Base-by-base conservation (phyloP, 2,113 vertebrate species). In the Silurus asotus region DNA sequence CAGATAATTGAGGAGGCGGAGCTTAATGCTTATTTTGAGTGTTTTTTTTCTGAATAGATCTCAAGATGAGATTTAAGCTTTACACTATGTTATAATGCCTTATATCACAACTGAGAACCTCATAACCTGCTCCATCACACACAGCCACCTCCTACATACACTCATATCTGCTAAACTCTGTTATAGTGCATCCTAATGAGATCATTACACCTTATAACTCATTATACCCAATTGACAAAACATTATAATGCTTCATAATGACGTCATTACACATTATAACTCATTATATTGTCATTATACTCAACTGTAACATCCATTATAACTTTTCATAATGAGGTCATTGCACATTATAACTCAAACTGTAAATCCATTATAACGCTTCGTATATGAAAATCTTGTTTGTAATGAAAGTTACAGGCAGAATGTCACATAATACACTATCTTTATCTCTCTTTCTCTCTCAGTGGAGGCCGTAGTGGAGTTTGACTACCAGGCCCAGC, bases 401-500 rank as follows among this genome's bases (percentile, higher is more conserved):
- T 0, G 37, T 37, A 37, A 37, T 37, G 2, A 2, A 37, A 37
- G 37, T 37, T 37, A 37, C 37, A 37, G 1, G 37, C 37, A 37
- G 37, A 37, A 37, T 37, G 37, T 37, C 13, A 6, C 28, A 28
- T 37, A 28, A 69, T 37, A 37, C 13, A 69, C 25, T 37, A 6
- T 69, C 25, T 5, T 25, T 25, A 48, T 76, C 10, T 55, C 49
- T 76, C 2, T 55, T 48, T 69, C 67, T 77, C 83, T 82, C 84
- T 51, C 83, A 97, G 98, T 99, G 97, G 98, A 99, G 94, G 98
- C 97, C 90, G 96, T 99, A 95, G 98, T 97, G 96, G 98, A 99
- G 94, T 99, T 98, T 90, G 97, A 98, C 92, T 99, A 99, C 95
- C 97, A 98, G 95, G 97, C 97, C 94, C 98, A 99, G 92, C 98